A percentile compares a stretch with the other conserved stretches of the same genome.
These are phyloP conservation scores for Leptodactylus fallax DNA, from an alignment of 2,797 vertebrate species.

Conservation along the genomic window DNA sequence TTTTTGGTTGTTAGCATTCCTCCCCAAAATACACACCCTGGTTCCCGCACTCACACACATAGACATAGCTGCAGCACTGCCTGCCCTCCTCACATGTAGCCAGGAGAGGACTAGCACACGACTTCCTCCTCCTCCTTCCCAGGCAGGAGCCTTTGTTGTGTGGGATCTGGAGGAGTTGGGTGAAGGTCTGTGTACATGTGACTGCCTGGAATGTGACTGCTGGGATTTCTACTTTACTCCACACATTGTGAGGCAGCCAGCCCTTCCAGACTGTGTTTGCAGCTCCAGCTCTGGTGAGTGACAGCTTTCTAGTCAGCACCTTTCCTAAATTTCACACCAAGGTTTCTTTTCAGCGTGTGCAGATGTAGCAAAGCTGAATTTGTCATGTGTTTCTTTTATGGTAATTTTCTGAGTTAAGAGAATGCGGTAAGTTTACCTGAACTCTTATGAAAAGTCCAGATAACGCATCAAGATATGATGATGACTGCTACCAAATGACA, in stretches of 20 bases:
- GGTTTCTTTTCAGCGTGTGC: background rate
- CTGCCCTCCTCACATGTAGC: constrained; percentile 65
- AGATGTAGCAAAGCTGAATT: background rate
- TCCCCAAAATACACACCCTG: constrained; percentile 74
- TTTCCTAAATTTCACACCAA: background rate
- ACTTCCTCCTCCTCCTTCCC: constrained; percentile 66
- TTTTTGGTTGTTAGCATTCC: constrained; percentile 76
- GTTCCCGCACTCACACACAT: constrained; percentile 53
- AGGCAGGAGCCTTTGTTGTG: constrained; percentile 75
- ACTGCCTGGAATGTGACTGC: constrained; percentile 66
- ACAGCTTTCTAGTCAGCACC: background rate
- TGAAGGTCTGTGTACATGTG: constrained; percentile 64
- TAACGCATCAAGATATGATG: background rate
- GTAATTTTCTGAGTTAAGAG: background rate
- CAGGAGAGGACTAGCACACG: constrained; percentile 68
- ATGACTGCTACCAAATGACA: background rate
- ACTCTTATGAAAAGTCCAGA: background rate
- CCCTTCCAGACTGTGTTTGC: constrained; percentile 57
- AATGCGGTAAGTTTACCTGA: background rate
- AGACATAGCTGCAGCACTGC: constrained; percentile 3
- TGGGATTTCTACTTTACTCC: constrained; percentile 25
- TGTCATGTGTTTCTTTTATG: background rate
- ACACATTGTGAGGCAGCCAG: constrained; percentile 43
- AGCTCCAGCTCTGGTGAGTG: constrained; percentile 71
- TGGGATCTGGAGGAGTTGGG: constrained; percentile 65